Conservation (phyloP, 2,113 vertebrate species). For the Callocephalon fimbriatum region DNA sequence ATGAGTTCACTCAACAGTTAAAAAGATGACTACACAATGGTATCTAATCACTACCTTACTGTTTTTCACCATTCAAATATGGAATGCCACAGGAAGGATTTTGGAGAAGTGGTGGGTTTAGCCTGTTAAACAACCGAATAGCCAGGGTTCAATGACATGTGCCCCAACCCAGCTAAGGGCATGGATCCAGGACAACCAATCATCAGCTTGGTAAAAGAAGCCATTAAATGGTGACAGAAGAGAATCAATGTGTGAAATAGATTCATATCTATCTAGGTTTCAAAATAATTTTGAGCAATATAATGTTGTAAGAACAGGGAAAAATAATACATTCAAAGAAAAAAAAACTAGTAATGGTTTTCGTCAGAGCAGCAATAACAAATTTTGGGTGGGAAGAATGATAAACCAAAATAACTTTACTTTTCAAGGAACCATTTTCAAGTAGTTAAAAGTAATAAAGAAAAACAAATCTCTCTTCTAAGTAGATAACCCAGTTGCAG, state of each 20-base stretch:
- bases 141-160: background rate
- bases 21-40: background rate
- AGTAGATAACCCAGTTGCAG: background rate
- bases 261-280: background rate
- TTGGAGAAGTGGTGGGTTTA: background rate
- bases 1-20: background rate
- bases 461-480: background rate
- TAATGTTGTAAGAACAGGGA: background rate
- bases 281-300: background rate
- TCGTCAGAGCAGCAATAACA: background rate
- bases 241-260: background rate
- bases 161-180: background rate
- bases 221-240: background rate
- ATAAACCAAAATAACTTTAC: background rate
- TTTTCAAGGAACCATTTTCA: conserved; percentile 4
- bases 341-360: background rate
- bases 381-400: background rate
- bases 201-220: background rate
- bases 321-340: background rate
- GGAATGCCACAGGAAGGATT: fast-evolving
- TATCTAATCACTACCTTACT: background rate
- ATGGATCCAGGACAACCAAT: background rate
- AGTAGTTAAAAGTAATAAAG: background rate
- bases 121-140: background rate
- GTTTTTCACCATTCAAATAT: background rate